A percentile compares a stretch with the other conserved stretches of the same genome.
These are phyloP conservation scores for Paramormyrops kingsleyae DNA, from an alignment of 2,113 vertebrate species.

Conservation along the genomic window DNA sequence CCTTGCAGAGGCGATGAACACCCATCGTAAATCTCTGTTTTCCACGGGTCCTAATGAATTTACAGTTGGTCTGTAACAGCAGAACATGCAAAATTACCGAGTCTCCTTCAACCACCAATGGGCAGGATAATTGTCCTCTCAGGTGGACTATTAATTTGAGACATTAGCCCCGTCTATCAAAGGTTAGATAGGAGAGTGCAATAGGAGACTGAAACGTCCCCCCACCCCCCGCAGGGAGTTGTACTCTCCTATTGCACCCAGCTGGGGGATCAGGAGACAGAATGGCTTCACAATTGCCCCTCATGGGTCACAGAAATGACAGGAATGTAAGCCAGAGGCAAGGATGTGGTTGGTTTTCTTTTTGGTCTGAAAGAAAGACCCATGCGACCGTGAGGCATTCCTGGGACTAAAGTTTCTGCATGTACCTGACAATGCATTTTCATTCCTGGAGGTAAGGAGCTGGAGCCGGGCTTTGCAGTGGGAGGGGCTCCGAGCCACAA, in stretches of 20 bases:
- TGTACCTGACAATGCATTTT: neutral
- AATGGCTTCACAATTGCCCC: neutral
- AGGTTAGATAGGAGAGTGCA: neutral
- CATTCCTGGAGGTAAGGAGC: neutral
- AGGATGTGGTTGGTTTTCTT: neutral
- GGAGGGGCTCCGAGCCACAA: neutral
- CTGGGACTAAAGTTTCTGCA: neutral
- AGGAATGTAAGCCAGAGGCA: neutral
- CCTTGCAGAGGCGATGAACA: neutral
- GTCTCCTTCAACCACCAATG: neutral
- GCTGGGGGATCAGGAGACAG: neutral
- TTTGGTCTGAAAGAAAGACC: neutral
- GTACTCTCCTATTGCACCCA: neutral
- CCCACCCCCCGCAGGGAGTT: neutral
- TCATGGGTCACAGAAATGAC: neutral
- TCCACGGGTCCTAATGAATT: conserved; percentile 11
- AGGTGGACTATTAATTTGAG: conserved; percentile 3
- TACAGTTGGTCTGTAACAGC: conserved; percentile 12
- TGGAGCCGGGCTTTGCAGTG: no score
- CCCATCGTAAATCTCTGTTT: conserved; percentile 30
- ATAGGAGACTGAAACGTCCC: neutral
- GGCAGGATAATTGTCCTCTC: conserved; percentile 18
- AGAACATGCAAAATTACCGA: conserved; percentile 2
- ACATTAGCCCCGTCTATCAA: conserved; percentile 11
- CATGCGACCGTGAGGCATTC: neutral